Evolutionary conservation across 2,113 vertebrate species (phyloP).

Genomic region (Seriola dumerili): DNA sequence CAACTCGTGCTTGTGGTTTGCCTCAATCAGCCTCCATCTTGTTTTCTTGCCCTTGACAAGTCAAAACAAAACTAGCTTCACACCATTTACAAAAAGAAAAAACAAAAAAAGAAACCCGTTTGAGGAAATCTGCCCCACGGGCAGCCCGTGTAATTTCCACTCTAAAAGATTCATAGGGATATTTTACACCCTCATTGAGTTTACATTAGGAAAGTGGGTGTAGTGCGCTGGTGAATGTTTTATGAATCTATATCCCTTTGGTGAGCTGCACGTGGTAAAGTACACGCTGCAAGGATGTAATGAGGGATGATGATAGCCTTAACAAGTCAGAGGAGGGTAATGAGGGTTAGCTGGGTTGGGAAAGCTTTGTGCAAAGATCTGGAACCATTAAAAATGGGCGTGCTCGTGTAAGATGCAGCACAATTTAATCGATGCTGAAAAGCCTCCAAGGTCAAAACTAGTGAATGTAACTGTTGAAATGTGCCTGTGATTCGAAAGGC

Average conservation of each 20-base stretch:
- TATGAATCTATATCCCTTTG: slow-evolving; percentile 54
- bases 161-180: slow-evolving; percentile 63
- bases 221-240: slow-evolving; percentile 65
- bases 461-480: slow-evolving; percentile 14
- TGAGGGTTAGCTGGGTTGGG: slow-evolving; percentile 15
- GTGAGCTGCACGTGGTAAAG: slow-evolving; percentile 34
- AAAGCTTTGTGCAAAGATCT: slow-evolving; percentile 34
- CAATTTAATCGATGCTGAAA: slow-evolving; percentile 33
- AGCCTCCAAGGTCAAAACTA: slow-evolving; percentile 3
- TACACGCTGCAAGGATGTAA: slow-evolving; percentile 51
- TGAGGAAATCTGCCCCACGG: slow-evolving; percentile 20
- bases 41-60: slow-evolving; percentile 13
- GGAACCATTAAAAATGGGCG: slow-evolving; percentile 22
- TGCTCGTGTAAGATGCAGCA: background rate
- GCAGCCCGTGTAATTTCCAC: slow-evolving; percentile 43
- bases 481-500: slow-evolving; percentile 1
- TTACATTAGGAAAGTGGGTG: slow-evolving; percentile 47
- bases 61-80: slow-evolving; percentile 31
- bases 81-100: background rate
- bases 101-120: background rate
- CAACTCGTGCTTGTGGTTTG: slow-evolving; percentile 36
- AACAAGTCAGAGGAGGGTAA: slow-evolving; percentile 37
- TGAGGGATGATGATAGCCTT: slow-evolving; percentile 52
- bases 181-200: slow-evolving; percentile 67
- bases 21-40: slow-evolving; percentile 32